Evolutionary conservation across 2,113 vertebrate genomes (phyloP), one percentile per base, ranked within the genome.

Genomic region (Corythornis vintsioides): DNA sequence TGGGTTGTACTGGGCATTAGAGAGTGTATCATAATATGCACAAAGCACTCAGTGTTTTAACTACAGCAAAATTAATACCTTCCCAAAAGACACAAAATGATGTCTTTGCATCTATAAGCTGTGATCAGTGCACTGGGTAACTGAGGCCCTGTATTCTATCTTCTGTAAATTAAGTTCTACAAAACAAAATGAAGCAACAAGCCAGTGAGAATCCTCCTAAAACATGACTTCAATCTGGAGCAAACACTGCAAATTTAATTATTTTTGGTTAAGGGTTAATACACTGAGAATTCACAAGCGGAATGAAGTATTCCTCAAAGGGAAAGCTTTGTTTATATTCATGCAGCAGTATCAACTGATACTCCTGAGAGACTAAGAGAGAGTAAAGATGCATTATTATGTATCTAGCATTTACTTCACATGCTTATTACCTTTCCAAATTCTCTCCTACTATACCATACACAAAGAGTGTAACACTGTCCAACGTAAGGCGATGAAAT

Each of bases 271-370:
- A 75, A 81, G 40, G 26, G n/a, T 78, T 64, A 95, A 81, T 56
- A 53, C 20, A 48, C 10, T 40, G 53, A 90, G 50, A 90, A 95
- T 66, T 87, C 28, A 52, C 1, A 4, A 73, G 64, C 31, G 63
- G 66, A 92, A 95, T 52, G 76, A 95, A 90, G 12, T 60, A 80
- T 53, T 87, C 33, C 81, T 87, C 71, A 79, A 67, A 89, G 47
- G 43, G 8, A 78, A 72, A 3, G 17, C 25, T 92, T 89, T 82
- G 35, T 87, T 96, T 92, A 59, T 73, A 69, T 29, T 75, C 40
- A 18, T 38, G 55, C 72, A 29, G 50, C 78, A 90, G 11, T 29
- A 88, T 53, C 43, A 80, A 74, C 12, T 24, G 81, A 84, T 79
- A 92, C 22, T 90, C 83, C 83, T 33, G 13, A 73, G 66, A 92